Conservation (phyloP, 2,797 vertebrate species). For the Alcedo quadribrachys region DNA sequence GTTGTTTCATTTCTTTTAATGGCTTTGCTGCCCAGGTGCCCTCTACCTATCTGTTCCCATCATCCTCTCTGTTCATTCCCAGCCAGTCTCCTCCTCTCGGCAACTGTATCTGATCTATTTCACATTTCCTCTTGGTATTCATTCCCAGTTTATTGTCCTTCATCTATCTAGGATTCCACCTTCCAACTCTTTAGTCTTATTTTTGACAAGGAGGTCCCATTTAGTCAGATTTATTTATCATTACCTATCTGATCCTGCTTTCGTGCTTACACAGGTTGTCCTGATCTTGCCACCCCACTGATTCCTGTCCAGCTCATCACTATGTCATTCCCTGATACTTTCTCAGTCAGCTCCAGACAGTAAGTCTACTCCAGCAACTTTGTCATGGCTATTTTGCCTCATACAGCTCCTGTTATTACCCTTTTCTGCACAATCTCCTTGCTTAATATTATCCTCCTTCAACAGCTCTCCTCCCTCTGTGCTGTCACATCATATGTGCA, state of each 20-base stretch:
- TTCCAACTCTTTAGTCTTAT: neutral
- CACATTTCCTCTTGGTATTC: fast-evolving
- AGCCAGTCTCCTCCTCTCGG: neutral
- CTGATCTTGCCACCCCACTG: neutral
- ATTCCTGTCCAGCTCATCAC: neutral
- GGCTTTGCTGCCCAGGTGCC: neutral
- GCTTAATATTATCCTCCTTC: neutral
- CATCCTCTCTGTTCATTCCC: neutral
- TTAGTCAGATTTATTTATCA: neutral
- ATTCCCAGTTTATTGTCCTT: neutral
- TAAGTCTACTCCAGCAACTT: neutral
- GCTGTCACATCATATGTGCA: fast-evolving
- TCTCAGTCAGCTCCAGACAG: neutral
- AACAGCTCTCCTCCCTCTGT: neutral
- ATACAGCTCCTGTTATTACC: neutral
- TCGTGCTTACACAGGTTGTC: neutral
- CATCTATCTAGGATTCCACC: neutral
- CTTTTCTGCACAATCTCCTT: neutral
- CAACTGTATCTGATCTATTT: neutral
- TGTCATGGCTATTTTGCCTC: neutral
- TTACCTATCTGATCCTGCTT: neutral
- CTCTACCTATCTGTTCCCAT: neutral
- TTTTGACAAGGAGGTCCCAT: neutral
- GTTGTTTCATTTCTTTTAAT: neutral
- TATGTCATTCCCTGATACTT: neutral